A percentile compares a stretch with the other conserved stretches of the same genome.
Conservation (phyloP, 2,888 invertebrate genomes). For the Meiosimyza platycephala region DNA sequence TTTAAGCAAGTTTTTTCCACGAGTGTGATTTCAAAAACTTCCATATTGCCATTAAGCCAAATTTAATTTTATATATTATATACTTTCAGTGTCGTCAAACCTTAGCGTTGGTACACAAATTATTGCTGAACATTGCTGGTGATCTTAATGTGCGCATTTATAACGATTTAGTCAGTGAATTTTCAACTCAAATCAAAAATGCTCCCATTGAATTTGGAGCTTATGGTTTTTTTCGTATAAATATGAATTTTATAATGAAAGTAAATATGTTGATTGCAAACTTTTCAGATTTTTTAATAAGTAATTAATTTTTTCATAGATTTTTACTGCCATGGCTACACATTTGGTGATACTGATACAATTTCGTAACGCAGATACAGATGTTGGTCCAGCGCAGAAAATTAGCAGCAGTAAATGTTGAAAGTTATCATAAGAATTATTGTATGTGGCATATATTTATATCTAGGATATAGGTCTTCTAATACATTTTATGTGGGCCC, state of each 20-base stretch:
- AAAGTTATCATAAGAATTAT: too few relatives aligned
- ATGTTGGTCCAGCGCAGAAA: not conserved
- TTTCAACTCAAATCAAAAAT: slow-evolving; percentile 22
- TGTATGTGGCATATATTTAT: too few relatives aligned
- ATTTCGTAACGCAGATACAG: not conserved
- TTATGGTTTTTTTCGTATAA: slow-evolving; percentile 11
- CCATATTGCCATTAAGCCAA: too few relatives aligned
- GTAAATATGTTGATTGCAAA: not conserved
- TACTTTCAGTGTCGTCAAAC: slow-evolving; percentile 4
- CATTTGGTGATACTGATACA: slow-evolving; percentile 3
- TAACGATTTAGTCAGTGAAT: slow-evolving; percentile 30
- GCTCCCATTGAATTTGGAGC: slow-evolving; percentile 15
- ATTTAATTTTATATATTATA: too few relatives aligned
- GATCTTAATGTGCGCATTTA: slow-evolving; percentile 13
- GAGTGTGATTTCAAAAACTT: too few relatives aligned
- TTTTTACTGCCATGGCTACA: not conserved
- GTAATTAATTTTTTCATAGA: not conserved
- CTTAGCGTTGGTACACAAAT: not conserved
- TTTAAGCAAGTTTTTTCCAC: too few relatives aligned
- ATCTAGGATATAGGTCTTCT: too few relatives aligned
- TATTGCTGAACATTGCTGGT: not conserved
- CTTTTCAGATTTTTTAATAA: too few relatives aligned
- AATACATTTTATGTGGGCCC: too few relatives aligned
- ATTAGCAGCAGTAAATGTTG: too few relatives aligned
- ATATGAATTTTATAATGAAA: slow-evolving; percentile 13